Evolutionary conservation across 2,888 invertebrate genomes (phyloP).

Genomic region (Macaria notata): DNA sequence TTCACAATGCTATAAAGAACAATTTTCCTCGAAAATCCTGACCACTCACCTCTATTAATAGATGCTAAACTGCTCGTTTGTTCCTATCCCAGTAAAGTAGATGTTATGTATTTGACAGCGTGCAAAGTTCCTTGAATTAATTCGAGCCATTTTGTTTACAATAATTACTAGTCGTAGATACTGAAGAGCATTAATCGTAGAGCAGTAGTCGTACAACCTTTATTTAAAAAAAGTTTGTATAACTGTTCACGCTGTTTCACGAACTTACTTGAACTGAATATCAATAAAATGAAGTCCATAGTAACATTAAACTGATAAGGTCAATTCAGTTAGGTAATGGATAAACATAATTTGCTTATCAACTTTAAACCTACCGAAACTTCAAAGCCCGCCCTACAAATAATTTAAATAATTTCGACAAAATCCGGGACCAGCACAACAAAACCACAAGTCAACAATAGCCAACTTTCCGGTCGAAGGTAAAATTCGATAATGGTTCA

Average conservation of each 20-base stretch:
- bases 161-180: neutral
- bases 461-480: constrained; percentile 8
- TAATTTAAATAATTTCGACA: constrained; percentile 1
- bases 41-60: constrained; percentile 24
- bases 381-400: neutral
- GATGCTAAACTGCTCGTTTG: constrained; percentile 29
- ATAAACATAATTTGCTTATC: too few species aligned
- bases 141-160: constrained; percentile 16
- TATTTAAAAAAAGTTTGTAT: too few species aligned
- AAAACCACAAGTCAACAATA: constrained; percentile 3
- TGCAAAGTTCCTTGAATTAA: constrained; percentile 34
- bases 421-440: constrained; percentile 1
- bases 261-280: too few species aligned
- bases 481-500: constrained; percentile 20
- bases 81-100: constrained; percentile 29
- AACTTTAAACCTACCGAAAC: too few species aligned
- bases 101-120: constrained; percentile 33
- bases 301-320: too few species aligned
- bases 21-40: constrained; percentile 6
- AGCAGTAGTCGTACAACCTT: too few species aligned
- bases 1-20: neutral
- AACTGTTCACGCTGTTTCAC: too few species aligned
- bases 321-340: too few species aligned
- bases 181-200: neutral
- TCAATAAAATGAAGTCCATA: too few species aligned